Evolutionary conservation across 2,113 vertebrate species (phyloP), one percentile per base, ranked within the genome.

Genomic region (Colinus virginianus): DNA sequence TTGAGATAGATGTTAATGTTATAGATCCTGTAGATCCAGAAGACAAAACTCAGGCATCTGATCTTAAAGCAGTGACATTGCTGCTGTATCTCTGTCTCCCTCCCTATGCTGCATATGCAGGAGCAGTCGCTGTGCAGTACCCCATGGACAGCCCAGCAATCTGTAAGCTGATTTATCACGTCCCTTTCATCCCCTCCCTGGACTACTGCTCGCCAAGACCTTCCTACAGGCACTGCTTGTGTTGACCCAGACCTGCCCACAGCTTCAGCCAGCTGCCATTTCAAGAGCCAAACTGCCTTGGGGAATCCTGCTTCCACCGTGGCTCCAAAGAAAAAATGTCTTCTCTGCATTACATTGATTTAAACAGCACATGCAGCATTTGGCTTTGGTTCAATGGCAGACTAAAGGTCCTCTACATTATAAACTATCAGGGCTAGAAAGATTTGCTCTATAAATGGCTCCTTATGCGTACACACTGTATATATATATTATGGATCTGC

Each of bases 371-470:
- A n/a, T 17, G 69, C 36, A 69, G 40, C 16, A 4, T 74, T 88
- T 92, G 71, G 70, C 80, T 87, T 69, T 49, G 40, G 34, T 90
- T 95, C 58, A 62, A 5, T 62, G 78, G 74, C 49, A 72, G 84
- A 72, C 78, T 77, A 92, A 94, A 92, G 78, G 86, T 89, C 62
- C 80, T 81, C 74, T 26, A 23, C 42, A 7, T 93, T 79, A 62
- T 82, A 93, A 93, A 94, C 84, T 59, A 67, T 19, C 55, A 59
- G 68, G 66, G 38, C 78, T 82, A 84, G 91, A 64, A 76, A 55
- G 81, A 69, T 84, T 79, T 87, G 87, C 91, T 94, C 70, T 82
- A 14, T 93, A 91, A 94, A 90, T 48, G 83, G 56, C 79, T 94
- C 76, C 1, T 16, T 74, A 45, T 89, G 63, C 80, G 72, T 13